Evolutionary conservation across 2,888 invertebrate genomes (phyloP), one percentile per base, ranked within the genome.

Genomic region (Meloe dianella): DNA sequence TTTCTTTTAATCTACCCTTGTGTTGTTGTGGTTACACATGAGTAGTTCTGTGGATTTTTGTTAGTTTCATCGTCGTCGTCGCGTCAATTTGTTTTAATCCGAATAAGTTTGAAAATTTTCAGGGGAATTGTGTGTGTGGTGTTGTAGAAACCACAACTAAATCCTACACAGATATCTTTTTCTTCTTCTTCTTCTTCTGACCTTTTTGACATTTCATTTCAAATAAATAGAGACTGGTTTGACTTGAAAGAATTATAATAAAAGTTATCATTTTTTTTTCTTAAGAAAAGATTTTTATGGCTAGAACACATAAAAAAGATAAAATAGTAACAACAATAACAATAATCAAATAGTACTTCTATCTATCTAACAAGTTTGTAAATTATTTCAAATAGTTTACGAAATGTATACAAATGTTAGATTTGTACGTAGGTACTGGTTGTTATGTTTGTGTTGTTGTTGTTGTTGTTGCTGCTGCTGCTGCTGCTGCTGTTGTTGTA

Each of bases 211-310:
- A 41, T 41, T n/a, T n/a, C 41, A 17, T 12, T 41, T 41, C 41
- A 41, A 41, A 17, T 41, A 41, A 35, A 41, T n/a, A 41, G n/a
- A 41, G 41, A 41, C 41, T 41, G 41, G 41, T 41, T 41, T 41
- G n/a, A 41, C 41, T 41, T 41, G 41, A 41, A 41, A 2, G 4
- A 27, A 27, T 27, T 27, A 27, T 27, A 27, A 27, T 27, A 27
- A 27, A 27, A 27, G 4, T 27, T 27, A 27, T 27, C 2, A 27
- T 27, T 27, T 27, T 27, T 27, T 27, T 27, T 27, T 27, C 2
- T 27, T 3, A 27, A 27, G 27, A n/a, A n/a, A n/a, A n/a, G n/a
- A n/a, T n/a, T n/a, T n/a, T n/a, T n/a, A n/a, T n/a, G n/a, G n/a
- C n/a, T n/a, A n/a, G n/a, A n/a, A n/a, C 32, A 9, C 4, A 35